Conservation (phyloP, 2,797 vertebrate genomes). For the Gadopsis marmoratus region DNA sequence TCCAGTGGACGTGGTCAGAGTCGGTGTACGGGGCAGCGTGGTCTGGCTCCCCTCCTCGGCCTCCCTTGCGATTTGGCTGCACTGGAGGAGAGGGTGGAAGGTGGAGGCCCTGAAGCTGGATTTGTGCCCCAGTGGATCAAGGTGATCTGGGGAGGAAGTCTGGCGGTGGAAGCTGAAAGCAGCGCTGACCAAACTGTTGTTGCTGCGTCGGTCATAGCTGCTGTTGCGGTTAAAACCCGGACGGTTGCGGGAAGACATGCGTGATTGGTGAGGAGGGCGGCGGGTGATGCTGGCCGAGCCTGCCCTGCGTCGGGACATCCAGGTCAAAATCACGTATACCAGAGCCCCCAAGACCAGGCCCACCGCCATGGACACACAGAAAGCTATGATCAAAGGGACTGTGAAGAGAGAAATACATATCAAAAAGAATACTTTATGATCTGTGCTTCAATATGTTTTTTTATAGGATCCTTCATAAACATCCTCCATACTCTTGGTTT, state of each 20-base stretch:
- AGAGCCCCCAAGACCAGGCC: conserved; percentile 92
- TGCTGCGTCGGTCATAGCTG: conserved; percentile 90
- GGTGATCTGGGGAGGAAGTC: conserved; percentile 88
- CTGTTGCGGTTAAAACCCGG: conserved; percentile 92
- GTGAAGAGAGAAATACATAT: conserved; percentile 46
- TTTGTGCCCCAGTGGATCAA: conserved; percentile 91
- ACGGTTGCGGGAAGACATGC: conserved; percentile 80
- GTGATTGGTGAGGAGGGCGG: conserved; percentile 82
- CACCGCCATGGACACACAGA: conserved; percentile 93
- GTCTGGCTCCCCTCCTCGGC: conserved; percentile 90
- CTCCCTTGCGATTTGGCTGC: conserved; percentile 92
- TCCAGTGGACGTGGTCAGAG: conserved; percentile 74
- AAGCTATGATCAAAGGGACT: conserved; percentile 93
- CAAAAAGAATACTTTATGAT: neutral
- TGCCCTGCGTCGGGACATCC: conserved; percentile 91
- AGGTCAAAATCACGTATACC: conserved; percentile 90
- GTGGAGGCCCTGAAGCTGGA: conserved; percentile 95
- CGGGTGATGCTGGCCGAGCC: conserved; percentile 93
- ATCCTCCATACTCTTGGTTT: neutral
- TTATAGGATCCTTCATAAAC: neutral
- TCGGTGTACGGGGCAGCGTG: conserved; percentile 87
- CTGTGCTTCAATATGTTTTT: neutral
- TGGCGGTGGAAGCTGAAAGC: conserved; percentile 96
- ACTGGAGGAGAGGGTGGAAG: conserved; percentile 96
- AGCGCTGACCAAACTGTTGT: conserved; percentile 92